Evolutionary conservation across 2,888 invertebrate species (phyloP), one percentile per base, ranked within the genome.

Genomic region (Phalangium opilio): DNA sequence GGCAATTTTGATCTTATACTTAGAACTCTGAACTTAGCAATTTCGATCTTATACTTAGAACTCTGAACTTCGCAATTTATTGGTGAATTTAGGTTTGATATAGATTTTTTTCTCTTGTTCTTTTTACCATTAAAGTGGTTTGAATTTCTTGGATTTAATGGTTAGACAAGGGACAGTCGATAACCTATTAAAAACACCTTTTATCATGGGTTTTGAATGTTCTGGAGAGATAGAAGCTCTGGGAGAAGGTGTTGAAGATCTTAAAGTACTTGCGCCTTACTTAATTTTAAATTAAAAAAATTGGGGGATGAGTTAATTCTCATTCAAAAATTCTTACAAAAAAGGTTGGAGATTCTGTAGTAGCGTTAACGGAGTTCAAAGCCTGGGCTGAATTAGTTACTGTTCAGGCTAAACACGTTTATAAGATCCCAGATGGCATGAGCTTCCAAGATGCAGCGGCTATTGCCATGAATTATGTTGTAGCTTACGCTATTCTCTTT

Each of bases 141-240:
- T 87, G 58, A 86, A 84, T 69, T 87, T 87, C 74, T 80, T 83
- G 70, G 87, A 89, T 64, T 67, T 89, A 70, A 85, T 87, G 76
- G 81, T 82, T 49, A 75, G 86, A 40, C 83, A 86, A 67, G 87
- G 86, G 4, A 81, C 81, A 50, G 79, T 86, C 59, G 85, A 86
- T 65, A 81, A 82, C 11, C 79, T 81, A 1, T 84, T 84, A n/a
- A 87, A 87, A 70, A 82, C 83, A 4, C 87, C 87, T 3, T 81
- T 85, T 70, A 81, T 83, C 63, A 75, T 86, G 64, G 87, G 87
- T 50, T 83, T 84, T 61, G 87, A 87, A 66, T 85, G 85, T 65
- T 81, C 86, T 46, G 87, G 87, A 44, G 79, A 80, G 60, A 75
- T 84, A 55, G 82, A 81, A 63, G 78, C 77, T 61, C 73, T 83